phyloP scores from a whole-genome alignment of 2,888 invertebrate species.

The Drosophila sordidula region DNA sequence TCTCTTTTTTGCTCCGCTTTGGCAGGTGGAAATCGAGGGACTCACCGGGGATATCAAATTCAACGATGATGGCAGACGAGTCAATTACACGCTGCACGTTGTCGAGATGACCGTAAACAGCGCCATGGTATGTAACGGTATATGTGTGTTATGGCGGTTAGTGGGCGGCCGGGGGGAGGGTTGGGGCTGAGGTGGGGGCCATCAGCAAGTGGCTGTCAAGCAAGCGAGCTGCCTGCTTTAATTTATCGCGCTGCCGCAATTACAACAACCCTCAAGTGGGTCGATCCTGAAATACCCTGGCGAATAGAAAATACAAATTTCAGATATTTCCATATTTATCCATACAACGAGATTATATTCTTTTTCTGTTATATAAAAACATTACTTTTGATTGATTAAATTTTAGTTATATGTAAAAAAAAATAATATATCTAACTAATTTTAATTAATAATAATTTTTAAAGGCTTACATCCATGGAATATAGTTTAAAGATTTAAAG shows the following conservation, averaged over 20 bases:
- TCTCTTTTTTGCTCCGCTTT: conserved; percentile 56
- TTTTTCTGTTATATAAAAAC: no score
- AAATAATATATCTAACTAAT: no score
- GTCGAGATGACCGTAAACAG: conserved; percentile 93
- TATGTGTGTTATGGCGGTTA: conserved; percentile 1
- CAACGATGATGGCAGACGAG: conserved; percentile 94
- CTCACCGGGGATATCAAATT: conserved; percentile 96
- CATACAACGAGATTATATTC: no score
- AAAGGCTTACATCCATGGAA: no score
- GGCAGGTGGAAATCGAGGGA: conserved; percentile 94
- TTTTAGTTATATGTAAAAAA: no score
- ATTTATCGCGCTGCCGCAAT: not conserved
- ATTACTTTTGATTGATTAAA: no score
- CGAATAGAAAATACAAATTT: not conserved
- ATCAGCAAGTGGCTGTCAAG: not conserved
- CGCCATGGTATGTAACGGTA: conserved; percentile 64
- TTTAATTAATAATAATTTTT: no score
- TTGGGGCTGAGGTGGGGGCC: not conserved
- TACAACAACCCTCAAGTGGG: not conserved
- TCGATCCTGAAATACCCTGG: not conserved
- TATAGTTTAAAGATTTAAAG: no score
- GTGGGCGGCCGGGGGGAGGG: no score
- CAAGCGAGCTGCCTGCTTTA: not conserved
- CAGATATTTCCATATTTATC: no score
- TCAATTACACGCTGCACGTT: conserved; percentile 95